Percentiles rank a stretch among this genome's conserved stretches.
These are phyloP conservation scores for Callipepla californica DNA, from an alignment of 2,113 vertebrate species.

Conservation along the genomic window DNA sequence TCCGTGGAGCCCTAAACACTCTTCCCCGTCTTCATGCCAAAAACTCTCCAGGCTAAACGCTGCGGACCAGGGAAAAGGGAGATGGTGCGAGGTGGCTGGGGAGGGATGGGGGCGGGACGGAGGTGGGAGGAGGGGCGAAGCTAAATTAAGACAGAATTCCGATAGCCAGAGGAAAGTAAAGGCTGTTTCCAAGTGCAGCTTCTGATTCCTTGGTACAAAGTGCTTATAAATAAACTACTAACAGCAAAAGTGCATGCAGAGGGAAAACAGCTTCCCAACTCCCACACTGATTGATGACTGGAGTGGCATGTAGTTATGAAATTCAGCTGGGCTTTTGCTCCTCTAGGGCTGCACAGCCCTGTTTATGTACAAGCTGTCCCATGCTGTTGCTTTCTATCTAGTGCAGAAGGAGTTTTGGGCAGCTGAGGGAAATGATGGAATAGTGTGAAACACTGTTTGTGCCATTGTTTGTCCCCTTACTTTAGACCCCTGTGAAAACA, in stretches of 20 bases:
- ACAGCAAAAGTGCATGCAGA: not conserved
- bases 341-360: not conserved
- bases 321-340: constrained; percentile 9
- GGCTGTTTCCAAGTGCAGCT: not conserved
- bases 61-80: not conserved
- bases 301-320: constrained; percentile 34
- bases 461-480: constrained; percentile 44
- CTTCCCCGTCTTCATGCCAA: not conserved
- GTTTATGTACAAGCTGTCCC: constrained; percentile 65
- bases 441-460: constrained; percentile 50
- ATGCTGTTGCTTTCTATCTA: constrained; percentile 14
- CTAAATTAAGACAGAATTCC: not conserved
- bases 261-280: not conserved
- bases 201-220: not conserved
- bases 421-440: not conserved
- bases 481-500: constrained; percentile 54
- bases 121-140: not conserved
- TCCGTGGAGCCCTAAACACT: not conserved
- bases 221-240: constrained; percentile 32
- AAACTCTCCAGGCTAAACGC: not conserved
- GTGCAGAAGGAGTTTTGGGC: not conserved
- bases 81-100: not conserved
- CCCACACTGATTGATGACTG: constrained; percentile 23
- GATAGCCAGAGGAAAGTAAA: not conserved
- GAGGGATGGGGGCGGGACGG: not conserved